Conservation (phyloP, 2,888 invertebrate genomes). For the Horisme vitalbata region DNA sequence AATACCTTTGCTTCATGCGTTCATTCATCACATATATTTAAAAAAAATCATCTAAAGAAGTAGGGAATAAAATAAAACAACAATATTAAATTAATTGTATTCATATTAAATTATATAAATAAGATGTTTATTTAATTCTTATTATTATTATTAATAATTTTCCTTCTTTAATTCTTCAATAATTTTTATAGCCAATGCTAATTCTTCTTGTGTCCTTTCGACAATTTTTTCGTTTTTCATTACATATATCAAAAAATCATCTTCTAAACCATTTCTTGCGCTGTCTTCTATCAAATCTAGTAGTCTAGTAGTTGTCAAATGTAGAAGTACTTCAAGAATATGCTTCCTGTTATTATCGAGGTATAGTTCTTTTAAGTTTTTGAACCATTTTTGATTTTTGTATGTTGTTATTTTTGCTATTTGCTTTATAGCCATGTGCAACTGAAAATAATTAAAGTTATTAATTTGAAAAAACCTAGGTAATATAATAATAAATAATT, state of each 20-base stretch:
- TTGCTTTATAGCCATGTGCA: conserved; percentile 57
- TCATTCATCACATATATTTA: no score
- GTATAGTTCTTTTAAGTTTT: conserved; percentile 54
- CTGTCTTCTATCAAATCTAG: conserved; percentile 53
- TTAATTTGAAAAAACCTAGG: no score
- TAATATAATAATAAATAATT: no score
- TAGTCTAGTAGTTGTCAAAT: conserved; percentile 48
- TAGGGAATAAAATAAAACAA: neutral
- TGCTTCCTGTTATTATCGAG: conserved; percentile 40
- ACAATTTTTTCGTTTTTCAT: conserved; percentile 41
- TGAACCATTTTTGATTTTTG: conserved; percentile 54
- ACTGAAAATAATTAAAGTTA: no score
- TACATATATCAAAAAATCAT: conserved; percentile 42
- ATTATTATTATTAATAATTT: neutral
- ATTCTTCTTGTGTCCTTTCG: conserved; percentile 42
- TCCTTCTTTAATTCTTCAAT: conserved; percentile 37
- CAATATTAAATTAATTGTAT: neutral
- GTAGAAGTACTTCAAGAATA: conserved; percentile 50
- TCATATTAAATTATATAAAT: no score
- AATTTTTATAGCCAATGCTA: conserved; percentile 47
- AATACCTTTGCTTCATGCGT: no score
- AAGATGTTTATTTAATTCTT: neutral
- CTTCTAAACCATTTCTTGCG: conserved; percentile 41
- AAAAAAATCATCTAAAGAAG: no score
- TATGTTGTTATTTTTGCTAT: conserved; percentile 54